Evolutionary conservation across 1,140 invertebrate species (phyloP).

Genomic region (Achroia grisella): DNA sequence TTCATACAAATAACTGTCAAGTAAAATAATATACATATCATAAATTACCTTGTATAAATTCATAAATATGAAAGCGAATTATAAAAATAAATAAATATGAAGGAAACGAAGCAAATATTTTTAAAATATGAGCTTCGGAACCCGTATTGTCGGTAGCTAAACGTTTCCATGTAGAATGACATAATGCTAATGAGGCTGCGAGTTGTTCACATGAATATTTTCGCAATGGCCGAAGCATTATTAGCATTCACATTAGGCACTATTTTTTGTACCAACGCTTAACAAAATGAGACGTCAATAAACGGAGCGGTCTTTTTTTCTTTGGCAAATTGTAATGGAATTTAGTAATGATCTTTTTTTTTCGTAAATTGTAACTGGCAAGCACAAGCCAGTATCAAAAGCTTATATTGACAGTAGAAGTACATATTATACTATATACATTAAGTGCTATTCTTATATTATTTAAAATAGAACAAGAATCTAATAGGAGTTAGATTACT

Average conservation of each 20-base stretch:
- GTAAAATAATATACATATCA: too few species aligned
- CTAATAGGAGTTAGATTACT: too few species aligned
- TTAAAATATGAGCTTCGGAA: constrained; percentile 15
- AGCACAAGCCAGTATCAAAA: too few species aligned
- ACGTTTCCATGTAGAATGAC: constrained; percentile 50
- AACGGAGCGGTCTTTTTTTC: constrained; percentile 14
- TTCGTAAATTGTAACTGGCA: not conserved
- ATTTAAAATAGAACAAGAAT: too few species aligned
- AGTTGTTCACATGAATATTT: constrained; percentile 36
- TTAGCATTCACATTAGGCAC: constrained; percentile 44
- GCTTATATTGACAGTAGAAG: too few species aligned
- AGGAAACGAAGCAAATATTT: constrained; percentile 11
- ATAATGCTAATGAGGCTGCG: constrained; percentile 56
- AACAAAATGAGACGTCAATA: constrained; percentile 49
- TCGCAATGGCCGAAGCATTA: constrained; percentile 36
- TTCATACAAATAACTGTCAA: too few species aligned
- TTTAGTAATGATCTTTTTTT: not conserved
- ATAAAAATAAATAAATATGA: constrained; percentile 14
- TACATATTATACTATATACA: too few species aligned
- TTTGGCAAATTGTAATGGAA: constrained; percentile 20
- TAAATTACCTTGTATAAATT: too few species aligned
- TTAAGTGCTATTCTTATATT: too few species aligned
- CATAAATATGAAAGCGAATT: too few species aligned
- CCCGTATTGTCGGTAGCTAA: constrained; percentile 45
- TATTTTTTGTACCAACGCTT: constrained; percentile 44